Percentiles rank a stretch among this genome's conserved stretches.
Conservation (phyloP, 2,113 vertebrate species). For the Cynocephalus volans region DNA sequence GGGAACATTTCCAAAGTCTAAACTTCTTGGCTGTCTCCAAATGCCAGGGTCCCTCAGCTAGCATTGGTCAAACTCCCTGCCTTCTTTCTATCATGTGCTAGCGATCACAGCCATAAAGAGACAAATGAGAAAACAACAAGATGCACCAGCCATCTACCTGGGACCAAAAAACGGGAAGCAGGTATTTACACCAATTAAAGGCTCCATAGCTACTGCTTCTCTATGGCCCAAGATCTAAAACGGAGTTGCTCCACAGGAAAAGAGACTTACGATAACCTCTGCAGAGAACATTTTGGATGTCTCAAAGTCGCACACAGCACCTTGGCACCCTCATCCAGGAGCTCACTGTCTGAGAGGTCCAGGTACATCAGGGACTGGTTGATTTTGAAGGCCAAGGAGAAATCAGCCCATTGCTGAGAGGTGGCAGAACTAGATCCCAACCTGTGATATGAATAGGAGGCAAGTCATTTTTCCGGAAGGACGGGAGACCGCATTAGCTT, state of each 20-base stretch:
- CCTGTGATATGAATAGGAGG: not conserved
- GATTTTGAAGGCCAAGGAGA: not conserved
- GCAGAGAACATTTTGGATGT: not conserved
- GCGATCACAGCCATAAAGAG: not conserved
- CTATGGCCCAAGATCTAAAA: not conserved
- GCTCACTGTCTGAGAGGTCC: not conserved
- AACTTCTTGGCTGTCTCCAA: not conserved
- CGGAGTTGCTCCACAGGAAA: fast-evolving
- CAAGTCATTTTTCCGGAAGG: not conserved
- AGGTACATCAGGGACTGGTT: not conserved
- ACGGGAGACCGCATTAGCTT: not conserved
- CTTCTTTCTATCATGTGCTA: too few relatives aligned
- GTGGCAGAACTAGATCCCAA: not conserved
- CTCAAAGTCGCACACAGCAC: not conserved
- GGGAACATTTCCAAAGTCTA: not conserved
- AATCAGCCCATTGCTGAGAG: not conserved
- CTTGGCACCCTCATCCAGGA: not conserved
- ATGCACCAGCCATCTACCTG: not conserved
- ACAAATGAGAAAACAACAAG: not conserved
- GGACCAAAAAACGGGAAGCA: not conserved
- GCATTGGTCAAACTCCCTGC: too few relatives aligned
- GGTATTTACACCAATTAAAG: not conserved
- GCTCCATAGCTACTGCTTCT: fast-evolving
- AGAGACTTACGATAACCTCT: conserved; percentile 57
- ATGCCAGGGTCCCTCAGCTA: not conserved